Base-by-base conservation (phyloP, 2,888 invertebrate genomes). In the Byasa hedistus region DNA sequence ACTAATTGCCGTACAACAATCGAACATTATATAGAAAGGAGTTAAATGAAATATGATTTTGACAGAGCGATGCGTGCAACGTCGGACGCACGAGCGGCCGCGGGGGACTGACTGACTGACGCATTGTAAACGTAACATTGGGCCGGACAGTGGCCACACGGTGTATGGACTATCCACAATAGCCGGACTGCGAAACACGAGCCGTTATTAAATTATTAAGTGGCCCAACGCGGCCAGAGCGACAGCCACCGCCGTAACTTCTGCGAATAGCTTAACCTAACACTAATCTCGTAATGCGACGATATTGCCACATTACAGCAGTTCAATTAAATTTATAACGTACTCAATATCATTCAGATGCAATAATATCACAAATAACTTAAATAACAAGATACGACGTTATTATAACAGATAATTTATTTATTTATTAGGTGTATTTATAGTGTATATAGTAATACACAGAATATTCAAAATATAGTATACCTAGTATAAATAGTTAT, bases 141-240 rank as follows among this genome's bases (percentile, higher is more conserved):
- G 79, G 76, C 77, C 76, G 80, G 80, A 80, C 81, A 78, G 77
- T 75, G 73, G 77, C 76, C 72, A 78, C 76, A 71, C 72, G 71
- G 74, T 73, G 79, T 83, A 84, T 82, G 83, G 85, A 84, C 84
- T 86, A 85, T 81, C 84, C 76, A 79, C 79, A 75, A 85, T 80
- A 73, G 77, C 77, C 77, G 78, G 32, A 77, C 78, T 79, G 79
- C 79, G 78, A 83, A 83, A 83, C 79, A 77, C 75, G 75, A 69
- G 76, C 79, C 78, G 82, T 81, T 84, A 84, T 83, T 88, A 83
- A 86, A 87, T 85, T 85, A 87, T 84, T 82, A 84, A 83, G 76
- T 75, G 77, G 79, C 74, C 76, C 73, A 75, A 75, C n/a, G 76
- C 73, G 54, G 39, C 57, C 51, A 39, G 39, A 4, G 52, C 23